These are phyloP conservation scores for Todiramphus saurophagus DNA, from an alignment of 2,113 vertebrate genomes.

Conservation along the genomic window DNA sequence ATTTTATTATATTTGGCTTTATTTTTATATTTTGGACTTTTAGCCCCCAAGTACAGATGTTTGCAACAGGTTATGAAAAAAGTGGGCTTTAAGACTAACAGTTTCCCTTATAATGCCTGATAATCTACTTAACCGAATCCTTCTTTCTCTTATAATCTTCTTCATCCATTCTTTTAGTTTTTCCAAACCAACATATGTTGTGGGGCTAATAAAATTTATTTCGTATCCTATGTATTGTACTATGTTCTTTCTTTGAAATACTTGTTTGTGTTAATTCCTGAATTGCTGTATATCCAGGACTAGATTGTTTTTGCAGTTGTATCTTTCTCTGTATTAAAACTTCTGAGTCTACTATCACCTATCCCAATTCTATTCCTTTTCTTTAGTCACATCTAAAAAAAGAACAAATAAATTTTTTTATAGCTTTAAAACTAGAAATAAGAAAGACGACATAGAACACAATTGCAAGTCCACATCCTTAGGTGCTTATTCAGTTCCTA, in stretches of 20 bases:
- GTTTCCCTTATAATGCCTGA: not conserved
- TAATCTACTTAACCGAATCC: slow-evolving; percentile 28
- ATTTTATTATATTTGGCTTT: not conserved
- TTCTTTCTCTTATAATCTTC: slow-evolving; percentile 23
- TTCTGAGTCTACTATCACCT: not conserved
- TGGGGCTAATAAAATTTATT: not conserved
- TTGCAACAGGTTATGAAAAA: not conserved
- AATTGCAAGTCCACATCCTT: not conserved
- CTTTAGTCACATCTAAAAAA: not conserved
- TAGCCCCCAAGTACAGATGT: not conserved
- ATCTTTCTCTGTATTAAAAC: not conserved
- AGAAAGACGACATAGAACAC: not conserved
- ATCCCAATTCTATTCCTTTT: not conserved
- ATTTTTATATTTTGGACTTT: not conserved
- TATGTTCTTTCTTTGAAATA: not conserved
- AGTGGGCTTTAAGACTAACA: not conserved
- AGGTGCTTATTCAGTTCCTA: not conserved
- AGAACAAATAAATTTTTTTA: not conserved
- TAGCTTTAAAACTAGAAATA: not conserved
- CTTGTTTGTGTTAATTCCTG: not conserved
- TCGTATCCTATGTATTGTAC: not conserved
- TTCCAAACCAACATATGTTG: not conserved
- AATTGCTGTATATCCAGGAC: not conserved
- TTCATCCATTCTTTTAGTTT: not conserved
- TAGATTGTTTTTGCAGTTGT: not conserved